Percentiles rank a stretch among this genome's conserved stretches.
Conservation (phyloP, 1,140 invertebrate genomes). For the Solen grandis region DNA sequence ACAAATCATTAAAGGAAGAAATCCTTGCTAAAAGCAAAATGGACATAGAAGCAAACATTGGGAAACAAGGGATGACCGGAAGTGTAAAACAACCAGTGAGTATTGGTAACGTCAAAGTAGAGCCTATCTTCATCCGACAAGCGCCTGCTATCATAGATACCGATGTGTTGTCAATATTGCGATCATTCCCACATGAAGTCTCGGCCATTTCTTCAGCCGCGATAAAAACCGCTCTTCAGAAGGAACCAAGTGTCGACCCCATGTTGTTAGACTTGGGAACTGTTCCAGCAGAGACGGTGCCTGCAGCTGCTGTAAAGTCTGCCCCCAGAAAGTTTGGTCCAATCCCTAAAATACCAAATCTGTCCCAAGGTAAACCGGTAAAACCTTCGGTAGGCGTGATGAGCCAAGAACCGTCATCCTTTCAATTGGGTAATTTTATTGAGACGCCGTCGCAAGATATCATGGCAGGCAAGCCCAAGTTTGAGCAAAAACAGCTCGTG, state of each 20-base stretch:
- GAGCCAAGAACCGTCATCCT: background rate
- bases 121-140: conserved; percentile 24
- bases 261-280: background rate
- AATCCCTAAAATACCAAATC: background rate
- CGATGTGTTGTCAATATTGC: conserved; percentile 16
- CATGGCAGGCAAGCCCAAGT: background rate
- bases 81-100: background rate
- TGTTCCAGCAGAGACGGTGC: background rate
- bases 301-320: background rate
- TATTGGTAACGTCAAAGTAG: background rate
- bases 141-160: conserved; percentile 30
- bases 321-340: background rate
- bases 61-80: no score
- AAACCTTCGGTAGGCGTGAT: no score
- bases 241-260: background rate
- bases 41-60: no score
- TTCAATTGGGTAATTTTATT: no score
- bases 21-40: no score
- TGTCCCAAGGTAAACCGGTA: no score
- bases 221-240: conserved; percentile 39
- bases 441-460: background rate
- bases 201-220: conserved; percentile 10
- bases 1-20: no score
- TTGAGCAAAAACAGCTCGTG: background rate
- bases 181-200: conserved; percentile 42